Evolutionary conservation across 2,113 vertebrate species (phyloP).

Genomic region (Menidia beryllina): DNA sequence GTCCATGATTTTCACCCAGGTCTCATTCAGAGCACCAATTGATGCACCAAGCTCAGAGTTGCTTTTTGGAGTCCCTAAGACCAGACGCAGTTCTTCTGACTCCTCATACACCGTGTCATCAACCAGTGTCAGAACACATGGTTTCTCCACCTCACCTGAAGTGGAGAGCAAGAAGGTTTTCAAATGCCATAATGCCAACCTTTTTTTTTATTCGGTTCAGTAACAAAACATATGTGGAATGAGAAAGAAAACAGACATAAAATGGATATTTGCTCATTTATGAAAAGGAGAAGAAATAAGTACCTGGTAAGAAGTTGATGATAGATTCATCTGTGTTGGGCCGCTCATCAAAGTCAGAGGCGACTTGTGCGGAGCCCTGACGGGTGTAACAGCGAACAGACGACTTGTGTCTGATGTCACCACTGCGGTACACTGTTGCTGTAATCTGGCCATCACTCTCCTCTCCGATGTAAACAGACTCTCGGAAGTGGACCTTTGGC

Average conservation of each 20-base stretch:
- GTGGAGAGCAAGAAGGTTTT: slow-evolving; percentile 26
- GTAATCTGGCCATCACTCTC: slow-evolving; percentile 86
- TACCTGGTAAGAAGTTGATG: slow-evolving; percentile 91
- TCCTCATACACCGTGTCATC: slow-evolving; percentile 90
- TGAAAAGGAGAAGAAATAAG: slow-evolving; percentile 1
- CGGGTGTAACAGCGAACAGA: slow-evolving; percentile 92
- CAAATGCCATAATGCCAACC: slow-evolving; percentile 5
- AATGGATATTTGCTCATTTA: not conserved
- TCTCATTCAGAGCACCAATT: slow-evolving; percentile 89
- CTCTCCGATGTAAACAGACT: slow-evolving; percentile 82
- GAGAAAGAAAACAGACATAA: not conserved
- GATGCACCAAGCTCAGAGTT: slow-evolving; percentile 89
- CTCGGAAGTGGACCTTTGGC: slow-evolving; percentile 93
- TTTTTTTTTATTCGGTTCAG: slow-evolving; percentile 1
- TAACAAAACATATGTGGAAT: not conserved
- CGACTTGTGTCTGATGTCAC: slow-evolving; percentile 86
- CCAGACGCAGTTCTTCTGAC: slow-evolving; percentile 89
- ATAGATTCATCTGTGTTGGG: slow-evolving; percentile 90
- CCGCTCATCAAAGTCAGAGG: slow-evolving; percentile 91
- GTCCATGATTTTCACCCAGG: slow-evolving; percentile 89
- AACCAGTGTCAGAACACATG: slow-evolving; percentile 84
- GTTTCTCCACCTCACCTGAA: slow-evolving; percentile 90
- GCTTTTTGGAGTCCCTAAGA: slow-evolving; percentile 89
- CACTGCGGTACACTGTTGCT: slow-evolving; percentile 85
- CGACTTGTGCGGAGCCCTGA: slow-evolving; percentile 92